A percentile compares a stretch with the other conserved stretches of the same genome.
Conservation (phyloP, 1,140 invertebrate species). For the Drosophila insularis region DNA sequence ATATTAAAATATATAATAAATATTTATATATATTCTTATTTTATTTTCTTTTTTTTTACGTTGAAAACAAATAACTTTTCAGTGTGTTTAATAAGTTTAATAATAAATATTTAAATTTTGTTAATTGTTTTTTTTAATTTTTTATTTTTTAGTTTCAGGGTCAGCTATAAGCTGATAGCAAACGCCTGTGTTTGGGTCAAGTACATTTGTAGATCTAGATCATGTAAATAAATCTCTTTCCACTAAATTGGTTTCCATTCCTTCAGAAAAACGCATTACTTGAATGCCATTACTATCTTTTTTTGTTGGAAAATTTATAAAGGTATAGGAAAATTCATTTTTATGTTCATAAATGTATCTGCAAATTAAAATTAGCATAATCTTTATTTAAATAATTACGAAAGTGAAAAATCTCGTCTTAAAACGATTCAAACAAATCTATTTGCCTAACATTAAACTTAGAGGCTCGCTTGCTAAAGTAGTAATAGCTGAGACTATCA, state of each 20-base stretch:
- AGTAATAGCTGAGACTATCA: too few relatives aligned
- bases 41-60: too few relatives aligned
- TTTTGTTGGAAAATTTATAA: neutral
- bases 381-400: too few relatives aligned
- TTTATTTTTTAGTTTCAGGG: neutral
- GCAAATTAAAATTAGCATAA: neutral
- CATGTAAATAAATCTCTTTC: neutral
- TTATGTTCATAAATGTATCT: neutral
- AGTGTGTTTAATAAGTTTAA: neutral
- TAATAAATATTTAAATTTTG: neutral
- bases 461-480: too few relatives aligned
- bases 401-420: too few relatives aligned
- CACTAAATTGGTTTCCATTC: neutral
- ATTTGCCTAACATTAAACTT: too few relatives aligned
- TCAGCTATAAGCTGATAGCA: constrained; percentile 6
- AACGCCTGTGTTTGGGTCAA: neutral
- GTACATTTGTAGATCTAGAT: neutral
- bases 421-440: too few relatives aligned
- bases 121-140: neutral
- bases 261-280: constrained; percentile 30
- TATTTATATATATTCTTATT: too few relatives aligned
- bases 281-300: constrained; percentile 45
- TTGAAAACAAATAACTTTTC: neutral
- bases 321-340: neutral
- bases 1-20: too few relatives aligned